Evolutionary conservation across 2,888 invertebrate genomes (phyloP), one percentile per base, ranked within the genome.

Genomic region (Hydroisotoma schaefferi): DNA sequence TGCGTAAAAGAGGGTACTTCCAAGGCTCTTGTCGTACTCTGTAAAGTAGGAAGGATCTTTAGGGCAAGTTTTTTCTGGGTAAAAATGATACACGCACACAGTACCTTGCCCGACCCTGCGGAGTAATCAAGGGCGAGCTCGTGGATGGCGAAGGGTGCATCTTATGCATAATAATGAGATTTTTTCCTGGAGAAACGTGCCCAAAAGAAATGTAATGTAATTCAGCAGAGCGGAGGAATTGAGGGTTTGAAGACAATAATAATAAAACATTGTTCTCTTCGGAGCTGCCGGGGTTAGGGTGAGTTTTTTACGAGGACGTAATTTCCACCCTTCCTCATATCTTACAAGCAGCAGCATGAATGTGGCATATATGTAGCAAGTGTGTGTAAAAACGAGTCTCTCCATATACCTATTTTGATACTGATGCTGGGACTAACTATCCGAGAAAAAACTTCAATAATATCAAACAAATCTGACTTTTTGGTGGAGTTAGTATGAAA

Each of bases 181-280:
- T 49, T 49, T 49, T 49, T 49, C 28, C n/a, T 27, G 25, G 49
- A 22, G 20, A 49, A 49, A 49, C 49, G 49, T 49, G 49, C 49
- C 49, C 26, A 49, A 49, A 49, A 49, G 49, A 49, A 49, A 49
- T 27, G 49, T 8, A 40, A 40, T 33, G 8, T 15, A 33, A 15
- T 15, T 6, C 15, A 33, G 6, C 33, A 6, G 15, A 15, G 15
- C 40, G n/a, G n/a, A 4, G 6, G 20, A 23, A 27, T 49, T 28
- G 28, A 49, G 49, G 28, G 49, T 28, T 49, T 8, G n/a, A 10
- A 27, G 28, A 25, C 18, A 40, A 49, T 49, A 49, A 49, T 20
- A 49, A 49, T 49, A 49, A 49, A 49, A 49, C 49, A 49, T 49
- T 49, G 49, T 49, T 49, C 49, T 20, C 40, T 33, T n/a, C 20